Conservation (phyloP, 2,888 invertebrate species). For the Flabesymbios commensalis region DNA sequence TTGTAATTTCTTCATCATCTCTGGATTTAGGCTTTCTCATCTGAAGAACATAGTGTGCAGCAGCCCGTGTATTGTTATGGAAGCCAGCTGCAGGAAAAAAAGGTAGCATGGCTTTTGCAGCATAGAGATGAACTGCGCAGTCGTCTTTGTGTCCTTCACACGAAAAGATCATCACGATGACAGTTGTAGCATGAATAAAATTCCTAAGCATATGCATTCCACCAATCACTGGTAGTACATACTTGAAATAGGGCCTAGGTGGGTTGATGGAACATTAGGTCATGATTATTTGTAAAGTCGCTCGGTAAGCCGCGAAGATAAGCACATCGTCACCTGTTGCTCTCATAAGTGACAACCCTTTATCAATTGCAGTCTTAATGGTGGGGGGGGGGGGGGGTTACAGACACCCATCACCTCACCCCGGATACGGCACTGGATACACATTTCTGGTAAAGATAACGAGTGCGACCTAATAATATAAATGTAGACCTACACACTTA, state of each 20-base stretch:
- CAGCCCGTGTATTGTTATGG: neutral
- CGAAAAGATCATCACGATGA: conserved; percentile 1
- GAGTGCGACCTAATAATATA: too few species aligned
- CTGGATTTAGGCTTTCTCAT: neutral
- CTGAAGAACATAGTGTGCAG: neutral
- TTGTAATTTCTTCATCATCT: conserved; percentile 1
- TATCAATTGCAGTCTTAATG: conserved; percentile 8
- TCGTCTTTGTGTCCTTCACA: conserved; percentile 2
- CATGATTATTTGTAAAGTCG: neutral
- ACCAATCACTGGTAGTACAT: conserved; percentile 1
- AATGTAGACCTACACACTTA: too few species aligned
- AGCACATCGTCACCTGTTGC: neutral
- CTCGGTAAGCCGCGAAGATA: neutral
- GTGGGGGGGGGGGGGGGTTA: conserved; percentile 10
- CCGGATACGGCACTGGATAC: too few species aligned
- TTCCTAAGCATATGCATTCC: conserved; percentile 2
- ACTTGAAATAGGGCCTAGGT: conserved; percentile 1
- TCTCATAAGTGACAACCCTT: conserved; percentile 8
- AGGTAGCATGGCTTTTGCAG: conserved; percentile 5
- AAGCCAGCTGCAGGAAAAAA: conserved; percentile 2
- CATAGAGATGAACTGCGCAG: neutral
- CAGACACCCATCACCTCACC: too few species aligned
- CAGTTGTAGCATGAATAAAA: neutral
- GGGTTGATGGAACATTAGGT: conserved; percentile 2
- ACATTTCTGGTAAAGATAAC: too few species aligned